phyloP scores from a whole-genome alignment of 2,113 vertebrate species.

The Phainopepla nitens region DNA sequence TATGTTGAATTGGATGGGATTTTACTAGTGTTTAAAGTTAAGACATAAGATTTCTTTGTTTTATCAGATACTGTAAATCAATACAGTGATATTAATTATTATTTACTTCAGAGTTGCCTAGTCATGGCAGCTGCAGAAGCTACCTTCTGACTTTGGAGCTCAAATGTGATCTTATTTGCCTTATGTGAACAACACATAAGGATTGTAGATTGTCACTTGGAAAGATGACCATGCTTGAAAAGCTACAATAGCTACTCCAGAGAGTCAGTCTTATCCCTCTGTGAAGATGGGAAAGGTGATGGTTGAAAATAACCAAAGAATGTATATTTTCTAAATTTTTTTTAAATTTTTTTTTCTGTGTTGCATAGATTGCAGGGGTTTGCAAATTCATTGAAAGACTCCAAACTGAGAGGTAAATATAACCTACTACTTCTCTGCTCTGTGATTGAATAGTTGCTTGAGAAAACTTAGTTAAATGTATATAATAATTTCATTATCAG shows the following conservation, averaged over 20 bases:
- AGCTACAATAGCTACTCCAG: not conserved
- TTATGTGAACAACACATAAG: not conserved
- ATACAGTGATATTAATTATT: not conserved
- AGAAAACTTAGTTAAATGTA: not conserved
- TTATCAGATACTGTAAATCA: not conserved
- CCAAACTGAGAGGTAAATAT: slow-evolving; percentile 87
- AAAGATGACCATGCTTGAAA: not conserved
- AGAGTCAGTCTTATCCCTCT: not conserved
- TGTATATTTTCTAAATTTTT: not conserved
- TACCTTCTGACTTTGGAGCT: not conserved
- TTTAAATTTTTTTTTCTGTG: not conserved
- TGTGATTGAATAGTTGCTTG: not conserved
- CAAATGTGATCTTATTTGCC: not conserved
- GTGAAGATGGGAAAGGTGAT: not conserved
- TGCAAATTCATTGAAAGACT: slow-evolving; percentile 85
- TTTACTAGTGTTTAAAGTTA: not conserved
- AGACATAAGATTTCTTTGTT: not conserved
- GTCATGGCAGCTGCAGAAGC: not conserved
- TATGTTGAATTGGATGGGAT: not conserved
- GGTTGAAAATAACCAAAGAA: not conserved
- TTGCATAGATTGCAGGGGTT: slow-evolving; percentile 81
- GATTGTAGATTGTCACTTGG: not conserved
- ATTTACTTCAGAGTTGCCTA: not conserved
- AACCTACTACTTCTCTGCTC: not conserved
- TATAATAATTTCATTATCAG: slow-evolving; percentile 66